phyloP scores from a whole-genome alignment of 2,888 invertebrate genomes.

The Limulus polyphemus region DNA sequence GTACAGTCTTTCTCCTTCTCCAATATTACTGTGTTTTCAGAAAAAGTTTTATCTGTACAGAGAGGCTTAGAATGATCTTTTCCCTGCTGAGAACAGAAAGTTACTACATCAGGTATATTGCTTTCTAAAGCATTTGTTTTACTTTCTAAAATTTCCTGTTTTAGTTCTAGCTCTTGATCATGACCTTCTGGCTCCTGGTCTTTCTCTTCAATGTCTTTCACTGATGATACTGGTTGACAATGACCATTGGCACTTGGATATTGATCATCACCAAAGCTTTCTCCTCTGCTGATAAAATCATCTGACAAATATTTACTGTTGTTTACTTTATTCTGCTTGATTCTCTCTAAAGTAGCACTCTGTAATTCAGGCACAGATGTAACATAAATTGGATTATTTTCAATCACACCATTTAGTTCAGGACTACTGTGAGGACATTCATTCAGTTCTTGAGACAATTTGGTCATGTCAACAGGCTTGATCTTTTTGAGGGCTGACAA shows the following conservation, averaged over 20 bases:
- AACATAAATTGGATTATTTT: constrained; percentile 68
- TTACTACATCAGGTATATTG: no score
- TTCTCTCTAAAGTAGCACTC: constrained; percentile 20
- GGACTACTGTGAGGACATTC: constrained; percentile 19
- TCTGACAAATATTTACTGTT: not conserved
- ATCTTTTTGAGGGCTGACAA: constrained; percentile 83
- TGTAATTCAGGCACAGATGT: constrained; percentile 47
- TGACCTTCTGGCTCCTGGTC: constrained; percentile 5
- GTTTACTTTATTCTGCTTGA: constrained; percentile 14
- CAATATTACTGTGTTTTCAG: no score
- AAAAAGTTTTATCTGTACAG: no score
- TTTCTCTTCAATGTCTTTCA: not conserved
- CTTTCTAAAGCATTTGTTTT: no score
- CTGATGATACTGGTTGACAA: constrained; percentile 5
- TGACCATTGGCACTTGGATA: constrained; percentile 15
- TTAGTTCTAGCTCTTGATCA: constrained; percentile 27
- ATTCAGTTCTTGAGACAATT: constrained; percentile 51
- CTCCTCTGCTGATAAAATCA: not conserved
- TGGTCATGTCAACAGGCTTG: constrained; percentile 85
- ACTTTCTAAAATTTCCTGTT: constrained; percentile 23
- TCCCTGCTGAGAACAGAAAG: no score
- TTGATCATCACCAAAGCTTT: not conserved
- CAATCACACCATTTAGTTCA: constrained; percentile 67
- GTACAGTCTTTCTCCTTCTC: no score
- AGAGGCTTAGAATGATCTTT: no score